Evolutionary conservation across 2,888 invertebrate genomes (phyloP), one percentile per base, ranked within the genome.

Genomic region (Aradus depressus): DNA sequence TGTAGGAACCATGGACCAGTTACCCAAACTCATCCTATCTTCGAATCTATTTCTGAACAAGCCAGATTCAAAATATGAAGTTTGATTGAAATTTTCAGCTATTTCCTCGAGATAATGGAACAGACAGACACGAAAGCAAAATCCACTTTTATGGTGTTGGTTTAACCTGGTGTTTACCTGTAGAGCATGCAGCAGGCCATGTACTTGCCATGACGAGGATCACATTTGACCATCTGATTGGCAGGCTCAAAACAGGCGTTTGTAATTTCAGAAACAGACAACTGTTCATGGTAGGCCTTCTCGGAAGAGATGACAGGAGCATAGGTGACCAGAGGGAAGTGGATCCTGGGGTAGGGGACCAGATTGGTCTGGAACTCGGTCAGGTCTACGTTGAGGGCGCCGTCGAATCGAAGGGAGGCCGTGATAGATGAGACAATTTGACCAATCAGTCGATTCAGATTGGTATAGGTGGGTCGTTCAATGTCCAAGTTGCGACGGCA

Each of bases 401-500:
- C 76, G 62, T 74, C 76, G 63, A 77, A 77, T 35, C 76, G 34
- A 10, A 56, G 66, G 3, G 76, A 76, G 2, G 77, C 76, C 0
- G 76, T 76, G 60, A 77, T 76, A 44, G 89, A 87, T 28, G 81
- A 90, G 2, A 87, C 93, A 65, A 95, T 91, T 70, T 95, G 95
- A 42, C 92, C 76, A 58, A 79, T 76, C 44, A 79, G 65, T 38
- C 77, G 66, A 62, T 79, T 79, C 56, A 79, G 64, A 63, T 79
- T 78, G 50, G 74, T 74, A 65, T 77, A 77, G 3, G 75, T 74
- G 12, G 77, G 77, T 32, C 76, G 65, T 54, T 73, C 75, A 58
- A 75, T 73, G 64, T 74, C 74, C 52, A 78, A 63, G 61, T 76
- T 77, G 39, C 73, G 66, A 14, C 74, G 67, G 64, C 79, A 80